Evolutionary conservation across 2,888 invertebrate species (phyloP), one percentile per base, ranked within the genome.

Genomic region (Euproctis similis): DNA sequence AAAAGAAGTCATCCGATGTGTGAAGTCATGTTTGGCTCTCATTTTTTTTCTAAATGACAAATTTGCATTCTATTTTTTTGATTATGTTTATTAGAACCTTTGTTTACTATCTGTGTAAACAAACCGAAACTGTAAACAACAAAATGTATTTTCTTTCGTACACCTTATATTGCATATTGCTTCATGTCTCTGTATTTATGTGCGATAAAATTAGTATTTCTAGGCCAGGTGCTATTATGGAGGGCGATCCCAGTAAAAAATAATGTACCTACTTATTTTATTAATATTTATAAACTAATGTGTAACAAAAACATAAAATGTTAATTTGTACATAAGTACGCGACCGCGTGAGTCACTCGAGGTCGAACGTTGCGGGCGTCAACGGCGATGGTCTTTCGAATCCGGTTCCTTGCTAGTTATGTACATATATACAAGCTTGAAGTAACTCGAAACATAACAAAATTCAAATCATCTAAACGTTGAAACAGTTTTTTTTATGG

Each of bases 371-470:
- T n/a, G 33, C 14, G 29, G 20, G 55, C 53, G 61, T 55, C 54
- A 47, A 55, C 45, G 51, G 39, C 49, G 59, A 50, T 62, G 50
- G 52, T 62, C 59, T 61, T 57, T 63, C 53, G 59, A 75, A 74
- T 73, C 78, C 77, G 76, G 77, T 76, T 76, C 49, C 49, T 39
- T 30, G 8, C 26, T 26, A n/a, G n/a, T 37, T 36, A 47, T 38
- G 49, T 50, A 43, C 31, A 41, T 19, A 19, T n/a, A n/a, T n/a
- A n/a, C 44, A 39, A 51, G 42, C 33, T 39, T 53, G 51, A 53
- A 53, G 53, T 52, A 42, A 53, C 55, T 31, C 48, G 42, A 19
- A 48, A 40, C 31, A 36, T 44, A 44, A n/a, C n/a, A n/a, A n/a
- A n/a, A n/a, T n/a, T 42, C 33, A 34, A 30, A 31, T 29, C 28